Conservation (phyloP, 1,140 invertebrate species). For the Pogonognathellus flavescens region DNA sequence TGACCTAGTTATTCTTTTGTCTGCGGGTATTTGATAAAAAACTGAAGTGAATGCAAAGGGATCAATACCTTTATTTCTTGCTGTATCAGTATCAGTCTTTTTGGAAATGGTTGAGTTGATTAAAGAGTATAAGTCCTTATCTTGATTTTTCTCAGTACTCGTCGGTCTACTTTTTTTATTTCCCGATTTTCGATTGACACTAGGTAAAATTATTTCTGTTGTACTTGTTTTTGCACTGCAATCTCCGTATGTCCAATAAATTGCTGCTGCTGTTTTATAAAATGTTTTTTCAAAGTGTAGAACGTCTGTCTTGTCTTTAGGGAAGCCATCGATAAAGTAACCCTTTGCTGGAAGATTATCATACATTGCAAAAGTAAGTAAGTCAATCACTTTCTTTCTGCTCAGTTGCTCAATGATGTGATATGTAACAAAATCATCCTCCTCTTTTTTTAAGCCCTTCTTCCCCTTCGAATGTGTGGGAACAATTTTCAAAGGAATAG, state of each 20-base stretch:
- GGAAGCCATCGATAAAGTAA: conserved; percentile 20
- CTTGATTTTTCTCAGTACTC: too few relatives aligned
- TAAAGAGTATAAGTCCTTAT: too few relatives aligned
- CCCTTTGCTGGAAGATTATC: conserved; percentile 11
- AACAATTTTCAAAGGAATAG: background rate
- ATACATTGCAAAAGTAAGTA: conserved; percentile 22
- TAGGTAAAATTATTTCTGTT: too few relatives aligned
- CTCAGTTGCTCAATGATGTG: conserved; percentile 8
- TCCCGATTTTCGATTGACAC: too few relatives aligned
- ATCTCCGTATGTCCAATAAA: background rate
- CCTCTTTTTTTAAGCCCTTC: background rate
- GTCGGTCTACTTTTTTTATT: too few relatives aligned
- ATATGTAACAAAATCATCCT: background rate
- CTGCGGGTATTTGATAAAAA: too few relatives aligned
- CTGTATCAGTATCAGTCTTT: too few relatives aligned
- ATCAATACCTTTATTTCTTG: too few relatives aligned
- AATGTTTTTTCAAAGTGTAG: background rate
- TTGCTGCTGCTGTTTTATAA: background rate
- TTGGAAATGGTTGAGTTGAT: too few relatives aligned
- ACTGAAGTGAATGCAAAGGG: too few relatives aligned
- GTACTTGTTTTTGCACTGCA: background rate
- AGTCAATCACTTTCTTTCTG: background rate
- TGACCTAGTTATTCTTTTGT: too few relatives aligned
- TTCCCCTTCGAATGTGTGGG: background rate
- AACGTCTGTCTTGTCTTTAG: background rate